Evolutionary conservation across 2,888 invertebrate genomes (phyloP), one percentile per base, ranked within the genome.

Genomic region (Epinotia brunnichana): DNA sequence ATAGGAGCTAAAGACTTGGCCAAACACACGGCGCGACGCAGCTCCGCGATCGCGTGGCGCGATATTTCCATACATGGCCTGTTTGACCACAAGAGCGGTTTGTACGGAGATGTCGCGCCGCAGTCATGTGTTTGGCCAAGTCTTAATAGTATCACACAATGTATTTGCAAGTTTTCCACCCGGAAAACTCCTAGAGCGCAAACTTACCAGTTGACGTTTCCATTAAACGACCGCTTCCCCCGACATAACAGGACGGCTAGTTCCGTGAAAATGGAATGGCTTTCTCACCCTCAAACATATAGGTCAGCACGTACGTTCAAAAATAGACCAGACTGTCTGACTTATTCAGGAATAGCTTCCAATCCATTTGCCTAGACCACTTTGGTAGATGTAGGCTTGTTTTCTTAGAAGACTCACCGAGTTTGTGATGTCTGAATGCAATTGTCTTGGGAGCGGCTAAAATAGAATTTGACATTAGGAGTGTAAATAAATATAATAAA

Each of bases 291-390:
- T 71, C 73, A 53, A 61, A 72, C 59, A 68, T 59, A 48, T 59
- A 68, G 67, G 67, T 68, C 67, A 66, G 53, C 51, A 53, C 57
- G 59, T 68, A 59, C 29, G 54, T 39, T 59, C 48, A 17, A 29
- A 59, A 73, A 73, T 73, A 69, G 68, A 57, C 68, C 62, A 68
- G 61, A 62, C 68, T 9, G 68, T 53, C 73, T 69, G 57, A 63
- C 41, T 53, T 71, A 71, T 71, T 68, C 74, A 41, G 57, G 67
- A 71, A 74, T 74, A 74, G 62, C 67, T 71, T 71, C 35, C 74
- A 71, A 74, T 74, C 74, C 66, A 71, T 71, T 74, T 70, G 73
- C 68, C 53, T 63, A 57, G 70, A 56, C 53, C 41, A 54, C 54
- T 73, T 73, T 62, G n/a, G 62, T 57, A 63, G 57, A 69, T 59